Conservation (phyloP, 2,888 invertebrate species). For the Anthophora plumipes region DNA sequence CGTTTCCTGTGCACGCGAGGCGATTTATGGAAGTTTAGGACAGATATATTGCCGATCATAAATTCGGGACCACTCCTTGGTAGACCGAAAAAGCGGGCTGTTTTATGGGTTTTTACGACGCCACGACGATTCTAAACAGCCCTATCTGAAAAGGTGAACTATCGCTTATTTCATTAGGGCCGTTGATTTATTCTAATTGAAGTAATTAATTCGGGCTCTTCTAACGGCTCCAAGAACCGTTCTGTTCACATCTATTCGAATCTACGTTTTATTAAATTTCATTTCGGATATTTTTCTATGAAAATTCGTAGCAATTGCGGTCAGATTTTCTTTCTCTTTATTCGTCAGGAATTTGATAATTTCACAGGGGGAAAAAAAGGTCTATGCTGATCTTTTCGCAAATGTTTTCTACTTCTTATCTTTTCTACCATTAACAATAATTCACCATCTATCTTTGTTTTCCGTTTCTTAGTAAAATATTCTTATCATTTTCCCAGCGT, state of each 20-base stretch:
- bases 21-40: slow-evolving; percentile 29
- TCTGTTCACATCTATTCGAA: background rate
- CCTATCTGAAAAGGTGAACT: slow-evolving; percentile 23
- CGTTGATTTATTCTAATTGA: slow-evolving; percentile 28
- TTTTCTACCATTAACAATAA: too few species aligned
- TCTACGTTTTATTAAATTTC: background rate
- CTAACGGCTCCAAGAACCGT: too few species aligned
- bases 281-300: too few species aligned
- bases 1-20: slow-evolving; percentile 2
- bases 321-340: too few species aligned
- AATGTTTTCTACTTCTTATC: too few species aligned
- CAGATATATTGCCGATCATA: slow-evolving; percentile 44
- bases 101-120: slow-evolving; percentile 40
- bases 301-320: too few species aligned
- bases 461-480: too few species aligned
- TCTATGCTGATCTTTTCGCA: too few species aligned
- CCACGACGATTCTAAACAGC: slow-evolving; percentile 19
- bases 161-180: slow-evolving; percentile 34
- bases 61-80: slow-evolving; percentile 40
- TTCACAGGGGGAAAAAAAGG: too few species aligned
- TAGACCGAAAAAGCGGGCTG: slow-evolving; percentile 29
- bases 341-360: too few species aligned
- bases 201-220: slow-evolving; percentile 23
- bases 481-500: too few species aligned
- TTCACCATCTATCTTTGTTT: too few species aligned